These are phyloP conservation scores for Meda fulgida DNA, from an alignment of 2,797 vertebrate genomes.

Conservation along the genomic window DNA sequence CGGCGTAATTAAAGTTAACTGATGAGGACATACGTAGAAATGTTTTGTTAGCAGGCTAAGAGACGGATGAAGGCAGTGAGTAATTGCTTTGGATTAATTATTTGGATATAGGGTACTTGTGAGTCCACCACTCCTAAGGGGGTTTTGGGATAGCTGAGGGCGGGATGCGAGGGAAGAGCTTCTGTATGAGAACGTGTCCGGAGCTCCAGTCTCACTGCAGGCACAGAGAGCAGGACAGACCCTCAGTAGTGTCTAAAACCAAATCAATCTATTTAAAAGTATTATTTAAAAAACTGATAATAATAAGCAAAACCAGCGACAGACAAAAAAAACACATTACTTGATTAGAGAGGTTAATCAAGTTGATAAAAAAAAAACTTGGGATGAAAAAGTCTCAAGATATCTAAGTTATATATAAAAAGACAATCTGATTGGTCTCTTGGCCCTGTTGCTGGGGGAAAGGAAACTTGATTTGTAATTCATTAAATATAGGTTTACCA, in stretches of 20 bases:
- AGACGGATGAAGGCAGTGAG: slow-evolving; percentile 84
- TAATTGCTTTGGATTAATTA: slow-evolving; percentile 89
- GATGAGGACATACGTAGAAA: slow-evolving; percentile 87
- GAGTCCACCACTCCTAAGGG: slow-evolving; percentile 78
- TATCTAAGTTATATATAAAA: slow-evolving; percentile 43
- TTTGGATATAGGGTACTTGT: slow-evolving; percentile 81
- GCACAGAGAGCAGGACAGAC: slow-evolving; percentile 48
- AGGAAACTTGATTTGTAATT: slow-evolving; percentile 46
- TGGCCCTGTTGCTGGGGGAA: slow-evolving; percentile 30
- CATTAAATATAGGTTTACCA: slow-evolving; percentile 8
- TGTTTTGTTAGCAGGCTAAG: slow-evolving; percentile 84
- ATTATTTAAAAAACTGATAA: slow-evolving; percentile 41
- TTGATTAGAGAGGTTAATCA: slow-evolving; percentile 61
- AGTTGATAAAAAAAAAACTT: not conserved
- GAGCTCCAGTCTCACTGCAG: slow-evolving; percentile 52
- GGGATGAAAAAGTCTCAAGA: slow-evolving; percentile 44
- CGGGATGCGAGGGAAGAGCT: slow-evolving; percentile 59
- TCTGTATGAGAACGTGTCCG: slow-evolving; percentile 54
- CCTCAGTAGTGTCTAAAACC: slow-evolving; percentile 31
- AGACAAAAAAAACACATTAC: not conserved
- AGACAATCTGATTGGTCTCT: slow-evolving; percentile 27
- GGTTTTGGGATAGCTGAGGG: slow-evolving; percentile 70
- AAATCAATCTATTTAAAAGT: slow-evolving; percentile 53
- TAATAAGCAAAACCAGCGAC: slow-evolving; percentile 41
- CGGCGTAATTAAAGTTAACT: slow-evolving; percentile 84